Percentiles rank a stretch among this genome's conserved stretches.
phyloP scores from a whole-genome alignment of 2,888 invertebrate genomes.

The Steromphala cineraria region DNA sequence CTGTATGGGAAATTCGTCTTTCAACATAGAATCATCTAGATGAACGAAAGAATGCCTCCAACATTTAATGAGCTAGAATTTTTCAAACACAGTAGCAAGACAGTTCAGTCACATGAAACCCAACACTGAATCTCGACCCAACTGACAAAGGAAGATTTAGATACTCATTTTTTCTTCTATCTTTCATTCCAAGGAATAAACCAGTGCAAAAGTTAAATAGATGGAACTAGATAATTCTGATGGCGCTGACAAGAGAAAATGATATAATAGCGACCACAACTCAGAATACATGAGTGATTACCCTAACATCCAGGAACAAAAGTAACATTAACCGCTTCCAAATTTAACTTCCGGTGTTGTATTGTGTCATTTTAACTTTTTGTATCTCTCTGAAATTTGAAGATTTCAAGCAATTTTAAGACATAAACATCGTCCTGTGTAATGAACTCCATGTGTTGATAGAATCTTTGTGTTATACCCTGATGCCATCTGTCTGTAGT shows the following conservation, averaged over 20 bases:
- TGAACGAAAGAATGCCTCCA: too few species aligned
- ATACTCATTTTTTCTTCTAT: neutral
- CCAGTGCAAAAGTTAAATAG: slow-evolving; percentile 6
- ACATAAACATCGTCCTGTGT: slow-evolving; percentile 1
- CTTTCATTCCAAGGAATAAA: slow-evolving; percentile 2
- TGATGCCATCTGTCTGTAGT: neutral
- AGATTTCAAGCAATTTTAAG: neutral
- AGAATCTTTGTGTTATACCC: neutral
- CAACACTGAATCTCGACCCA: too few species aligned
- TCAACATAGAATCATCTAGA: too few species aligned
- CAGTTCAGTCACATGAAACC: too few species aligned
- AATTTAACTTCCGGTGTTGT: slow-evolving; percentile 7
- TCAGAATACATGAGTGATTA: neutral
- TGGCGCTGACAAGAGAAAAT: neutral
- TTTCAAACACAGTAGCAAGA: too few species aligned
- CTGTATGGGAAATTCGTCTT: too few species aligned
- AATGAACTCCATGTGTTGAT: neutral
- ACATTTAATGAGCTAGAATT: too few species aligned
- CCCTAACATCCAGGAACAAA: neutral
- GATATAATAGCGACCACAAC: neutral
- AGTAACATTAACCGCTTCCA: neutral
- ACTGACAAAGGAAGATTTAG: too few species aligned
- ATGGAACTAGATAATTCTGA: neutral
- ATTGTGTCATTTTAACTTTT: neutral
- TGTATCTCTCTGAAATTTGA: slow-evolving; percentile 2